Evolutionary conservation across 2,888 invertebrate genomes (phyloP).

Genomic region (Rutpela maculata): DNA sequence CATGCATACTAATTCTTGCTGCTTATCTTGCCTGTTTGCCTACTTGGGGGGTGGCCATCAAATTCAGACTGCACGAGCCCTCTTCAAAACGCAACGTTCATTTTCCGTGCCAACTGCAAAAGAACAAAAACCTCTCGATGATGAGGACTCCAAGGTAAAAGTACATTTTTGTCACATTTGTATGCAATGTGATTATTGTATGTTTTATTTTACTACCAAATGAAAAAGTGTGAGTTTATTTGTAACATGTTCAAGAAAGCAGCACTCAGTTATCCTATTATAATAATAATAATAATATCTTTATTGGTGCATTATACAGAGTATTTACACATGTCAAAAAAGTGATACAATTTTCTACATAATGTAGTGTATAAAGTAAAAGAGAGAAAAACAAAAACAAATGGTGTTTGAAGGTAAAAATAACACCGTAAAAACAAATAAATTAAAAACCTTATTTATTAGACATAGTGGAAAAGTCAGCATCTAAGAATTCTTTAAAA

Average conservation of each 20-base stretch:
- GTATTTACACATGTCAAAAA: no score
- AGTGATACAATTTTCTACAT: no score
- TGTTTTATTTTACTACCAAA: slow-evolving; percentile 24
- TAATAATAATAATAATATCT: no score
- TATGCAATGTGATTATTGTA: slow-evolving; percentile 14
- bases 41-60: slow-evolving; percentile 70
- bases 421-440: no score
- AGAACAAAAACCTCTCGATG: slow-evolving; percentile 78
- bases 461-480: no score
- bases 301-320: no score
- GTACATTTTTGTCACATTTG: slow-evolving; percentile 29
- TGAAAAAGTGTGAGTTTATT: background rate
- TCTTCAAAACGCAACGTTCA: slow-evolving; percentile 94
- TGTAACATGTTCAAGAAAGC: background rate
- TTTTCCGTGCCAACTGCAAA: slow-evolving; percentile 95
- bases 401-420: no score
- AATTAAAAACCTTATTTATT: no score
- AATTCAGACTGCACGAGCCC: slow-evolving; percentile 81
- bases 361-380: no score
- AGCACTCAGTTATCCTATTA: background rate
- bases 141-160: slow-evolving; percentile 72
- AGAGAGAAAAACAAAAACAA: no score
- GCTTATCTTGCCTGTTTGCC: slow-evolving; percentile 71
- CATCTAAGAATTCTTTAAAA: no score
- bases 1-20: slow-evolving; percentile 69